Conservation (phyloP, 2,797 vertebrate species). For the Orientallactaga sibirica region DNA sequence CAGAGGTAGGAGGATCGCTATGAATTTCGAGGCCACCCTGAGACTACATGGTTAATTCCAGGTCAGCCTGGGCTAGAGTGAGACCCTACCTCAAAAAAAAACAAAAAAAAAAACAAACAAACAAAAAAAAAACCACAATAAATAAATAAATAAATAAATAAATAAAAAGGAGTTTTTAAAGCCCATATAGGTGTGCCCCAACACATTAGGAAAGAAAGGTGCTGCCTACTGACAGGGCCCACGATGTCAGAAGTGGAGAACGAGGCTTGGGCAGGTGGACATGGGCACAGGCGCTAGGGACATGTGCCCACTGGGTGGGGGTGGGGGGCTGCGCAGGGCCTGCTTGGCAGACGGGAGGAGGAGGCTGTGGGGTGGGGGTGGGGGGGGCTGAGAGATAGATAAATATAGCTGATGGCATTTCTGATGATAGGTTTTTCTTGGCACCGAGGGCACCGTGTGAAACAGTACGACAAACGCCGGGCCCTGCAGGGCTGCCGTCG, state of each 20-base stretch:
- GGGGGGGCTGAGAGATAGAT: slow-evolving; percentile 82
- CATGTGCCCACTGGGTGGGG: slow-evolving; percentile 79
- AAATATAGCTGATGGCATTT: slow-evolving; percentile 85
- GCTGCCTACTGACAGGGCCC: not conserved
- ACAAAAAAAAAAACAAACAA: too few relatives aligned
- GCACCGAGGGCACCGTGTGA: slow-evolving; percentile 82
- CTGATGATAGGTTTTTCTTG: slow-evolving; percentile 84
- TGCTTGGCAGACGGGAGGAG: slow-evolving; percentile 81
- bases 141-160: too few relatives aligned
- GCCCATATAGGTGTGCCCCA: not conserved
- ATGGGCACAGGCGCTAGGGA: slow-evolving; percentile 68
- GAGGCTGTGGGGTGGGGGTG: slow-evolving; percentile 73
- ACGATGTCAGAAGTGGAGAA: not conserved
- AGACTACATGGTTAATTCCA: too few relatives aligned
- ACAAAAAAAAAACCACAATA: too few relatives aligned
- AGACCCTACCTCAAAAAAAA: too few relatives aligned
- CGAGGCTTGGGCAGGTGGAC: slow-evolving; percentile 77
- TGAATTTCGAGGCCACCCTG: too few relatives aligned
- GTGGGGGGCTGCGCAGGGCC: slow-evolving; percentile 71
- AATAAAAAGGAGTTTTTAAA: too few relatives aligned
- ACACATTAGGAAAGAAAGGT: not conserved
- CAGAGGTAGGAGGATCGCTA: too few relatives aligned
- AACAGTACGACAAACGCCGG: slow-evolving; percentile 77
- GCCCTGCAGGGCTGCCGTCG: slow-evolving; percentile 77
- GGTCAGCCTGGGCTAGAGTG: too few relatives aligned